Evolutionary conservation across 2,888 invertebrate species (phyloP).

Genomic region (Eumerus sabulonum): DNA sequence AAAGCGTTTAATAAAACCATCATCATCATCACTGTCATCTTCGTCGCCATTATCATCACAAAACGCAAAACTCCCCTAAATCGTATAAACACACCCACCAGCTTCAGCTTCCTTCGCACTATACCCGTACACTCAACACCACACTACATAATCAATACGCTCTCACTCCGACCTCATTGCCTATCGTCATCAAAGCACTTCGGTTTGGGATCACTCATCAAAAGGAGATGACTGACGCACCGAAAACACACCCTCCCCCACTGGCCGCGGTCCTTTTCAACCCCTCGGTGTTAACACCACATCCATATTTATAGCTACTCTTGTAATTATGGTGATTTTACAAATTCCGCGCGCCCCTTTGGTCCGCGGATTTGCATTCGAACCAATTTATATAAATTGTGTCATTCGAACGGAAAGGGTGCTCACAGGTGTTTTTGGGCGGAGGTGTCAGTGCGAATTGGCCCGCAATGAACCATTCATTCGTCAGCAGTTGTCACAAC

Average conservation of each 20-base stretch:
- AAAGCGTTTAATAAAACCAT: constrained; percentile 66
- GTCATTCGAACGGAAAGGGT: constrained; percentile 67
- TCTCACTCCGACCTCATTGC: constrained; percentile 14
- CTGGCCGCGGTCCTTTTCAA: not conserved
- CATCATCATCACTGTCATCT: constrained; percentile 37
- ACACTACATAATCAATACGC: constrained; percentile 24
- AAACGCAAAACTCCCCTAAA: too few species aligned
- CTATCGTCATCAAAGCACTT: constrained; percentile 37
- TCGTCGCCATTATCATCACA: constrained; percentile 46
- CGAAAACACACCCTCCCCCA: constrained; percentile 47
- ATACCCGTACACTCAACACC: constrained; percentile 35
- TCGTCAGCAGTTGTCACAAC: constrained; percentile 62
- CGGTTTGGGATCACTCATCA: constrained; percentile 14
- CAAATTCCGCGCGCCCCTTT: constrained; percentile 49
- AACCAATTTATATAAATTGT: constrained; percentile 68
- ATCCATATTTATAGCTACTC: constrained; percentile 53
- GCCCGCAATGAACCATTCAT: constrained; percentile 23
- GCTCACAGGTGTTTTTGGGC: constrained; percentile 25
- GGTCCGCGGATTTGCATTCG: constrained; percentile 54
- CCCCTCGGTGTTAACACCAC: constrained; percentile 23
- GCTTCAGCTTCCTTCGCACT: too few species aligned
- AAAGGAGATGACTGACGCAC: constrained; percentile 35
- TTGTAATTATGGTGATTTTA: constrained; percentile 67
- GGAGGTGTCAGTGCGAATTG: too few species aligned
- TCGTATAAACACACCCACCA: constrained; percentile 46